Base-by-base conservation (phyloP, 2,113 vertebrate species). In the Ia io region DNA sequence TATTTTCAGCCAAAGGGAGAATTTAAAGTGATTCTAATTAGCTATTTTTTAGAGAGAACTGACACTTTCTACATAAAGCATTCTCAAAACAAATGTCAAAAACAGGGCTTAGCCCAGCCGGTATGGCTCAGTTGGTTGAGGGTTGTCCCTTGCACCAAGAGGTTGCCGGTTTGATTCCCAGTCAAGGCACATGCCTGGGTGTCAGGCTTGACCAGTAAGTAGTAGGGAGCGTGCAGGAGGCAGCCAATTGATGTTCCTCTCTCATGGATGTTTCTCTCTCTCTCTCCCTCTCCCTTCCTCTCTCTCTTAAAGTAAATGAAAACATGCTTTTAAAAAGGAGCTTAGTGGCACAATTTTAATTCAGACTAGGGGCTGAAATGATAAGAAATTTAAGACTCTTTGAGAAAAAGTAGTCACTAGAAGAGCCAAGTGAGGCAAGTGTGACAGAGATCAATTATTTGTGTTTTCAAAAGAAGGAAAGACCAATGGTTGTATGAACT, bases 21-120 rank as follows among this genome's bases (percentile, higher is more conserved):
- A 22, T 32, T 65, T 49, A 65, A 88, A 78, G 70, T 6, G 22
- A 44, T 71, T 86, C 82, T 49, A 59, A 78, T 80, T 37, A 25
- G 53, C 65, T 18, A 0, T 44, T 78, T 70, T 88, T 40, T 10
- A 49, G 76, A 42, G 18, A 59, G 61, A 88, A 76, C 37, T 40
- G 84, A 90, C 23, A 69, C 32, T 28, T 74, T 77, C 76, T 74
- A 71, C 77, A 76, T 74, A 8, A 92, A 84, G 51, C 49, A 59
- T 93, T 94, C 83, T 88, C 83, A 61, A 85, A 83, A 78, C 11
- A 44, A 78, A 78, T 53, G 47, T 85, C 44, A 37, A 78, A 91
- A 93, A 44, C 35, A 40, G 82, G 86, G 80, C 77, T 78, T 35
- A 9, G 10, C 59, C 59, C 10, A 61, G 59, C 59, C 10, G 23